A percentile compares a stretch with the other conserved stretches of the same genome.
phyloP scores from a whole-genome alignment of 2,113 vertebrate genomes.

The Laticauda colubrina region DNA sequence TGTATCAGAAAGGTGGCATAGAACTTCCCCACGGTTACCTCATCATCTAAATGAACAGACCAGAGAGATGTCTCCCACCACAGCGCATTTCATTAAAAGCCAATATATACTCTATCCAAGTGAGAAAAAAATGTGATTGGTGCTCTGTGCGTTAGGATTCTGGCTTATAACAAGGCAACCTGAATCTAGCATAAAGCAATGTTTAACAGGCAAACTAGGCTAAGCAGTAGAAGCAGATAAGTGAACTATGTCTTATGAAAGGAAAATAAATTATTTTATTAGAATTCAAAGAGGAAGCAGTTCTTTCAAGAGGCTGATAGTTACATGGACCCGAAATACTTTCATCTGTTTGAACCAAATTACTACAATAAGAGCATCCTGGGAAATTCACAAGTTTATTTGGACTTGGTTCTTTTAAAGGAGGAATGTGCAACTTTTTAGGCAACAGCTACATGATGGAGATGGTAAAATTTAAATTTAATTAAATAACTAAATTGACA shows the following conservation, averaged over 20 bases:
- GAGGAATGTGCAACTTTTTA: neutral
- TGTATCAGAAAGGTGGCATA: conserved; percentile 99
- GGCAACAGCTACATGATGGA: neutral
- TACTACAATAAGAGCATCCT: neutral
- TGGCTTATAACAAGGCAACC: conserved; percentile 25
- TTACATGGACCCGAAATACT: conserved; percentile 24
- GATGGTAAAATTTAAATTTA: neutral
- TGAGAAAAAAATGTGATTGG: conserved; percentile 39
- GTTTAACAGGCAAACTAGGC: conserved; percentile 67
- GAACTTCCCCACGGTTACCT: conserved; percentile 99
- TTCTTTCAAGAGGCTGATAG: conserved; percentile 52
- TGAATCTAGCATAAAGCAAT: conserved; percentile 64
- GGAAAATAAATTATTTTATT: conserved; percentile 25
- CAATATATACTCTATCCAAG: conserved; percentile 63
- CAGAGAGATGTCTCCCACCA: conserved; percentile 96
- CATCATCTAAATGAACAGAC: conserved; percentile 99
- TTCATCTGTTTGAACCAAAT: conserved; percentile 40
- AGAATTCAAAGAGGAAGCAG: conserved; percentile 17
- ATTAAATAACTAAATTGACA: neutral
- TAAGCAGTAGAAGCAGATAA: conserved; percentile 51
- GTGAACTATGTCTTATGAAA: conserved; percentile 52
- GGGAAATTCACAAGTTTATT: neutral
- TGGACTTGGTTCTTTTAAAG: neutral
- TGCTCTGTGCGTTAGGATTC: conserved; percentile 35
- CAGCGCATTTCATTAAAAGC: conserved; percentile 80